Conservation (phyloP, 1,140 invertebrate species). For the Wasmannia auropunctata region DNA sequence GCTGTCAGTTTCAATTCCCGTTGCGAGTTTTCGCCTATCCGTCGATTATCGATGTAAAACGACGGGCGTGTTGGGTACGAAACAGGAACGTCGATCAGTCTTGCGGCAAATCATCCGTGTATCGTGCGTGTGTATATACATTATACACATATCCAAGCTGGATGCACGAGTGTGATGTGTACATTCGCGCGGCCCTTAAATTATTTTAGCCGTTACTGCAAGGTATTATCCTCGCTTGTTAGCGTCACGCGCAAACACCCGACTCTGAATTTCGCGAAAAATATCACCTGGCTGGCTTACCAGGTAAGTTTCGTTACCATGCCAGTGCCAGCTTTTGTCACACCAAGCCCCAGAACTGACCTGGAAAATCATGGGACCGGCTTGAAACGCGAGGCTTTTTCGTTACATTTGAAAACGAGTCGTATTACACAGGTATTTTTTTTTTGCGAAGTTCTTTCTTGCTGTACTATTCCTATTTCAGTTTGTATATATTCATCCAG, state of each 20-base stretch:
- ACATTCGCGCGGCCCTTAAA: neutral
- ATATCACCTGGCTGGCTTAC: neutral
- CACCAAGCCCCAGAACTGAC: neutral
- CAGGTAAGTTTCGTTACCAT: conserved; percentile 2
- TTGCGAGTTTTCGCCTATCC: conserved; percentile 1
- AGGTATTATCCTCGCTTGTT: conserved; percentile 3
- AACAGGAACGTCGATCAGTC: neutral
- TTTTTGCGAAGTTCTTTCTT: neutral
- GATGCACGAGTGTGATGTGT: neutral
- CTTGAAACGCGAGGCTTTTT: neutral
- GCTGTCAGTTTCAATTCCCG: conserved; percentile 25
- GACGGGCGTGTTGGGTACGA: neutral
- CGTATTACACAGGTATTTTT: neutral
- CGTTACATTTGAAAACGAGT: neutral
- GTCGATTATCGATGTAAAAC: conserved; percentile 38
- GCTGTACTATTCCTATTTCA: neutral
- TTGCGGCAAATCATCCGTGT: conserved; percentile 1
- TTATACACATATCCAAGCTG: neutral
- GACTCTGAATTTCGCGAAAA: conserved; percentile 24
- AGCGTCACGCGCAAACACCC: neutral
- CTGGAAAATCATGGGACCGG: neutral
- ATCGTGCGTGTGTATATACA: neutral
- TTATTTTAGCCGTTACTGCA: conserved; percentile 28
- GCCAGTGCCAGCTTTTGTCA: neutral
- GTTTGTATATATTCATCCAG: neutral